Conservation (phyloP, 2,113 vertebrate species). For the Hypocryptadius cinnamomeus region DNA sequence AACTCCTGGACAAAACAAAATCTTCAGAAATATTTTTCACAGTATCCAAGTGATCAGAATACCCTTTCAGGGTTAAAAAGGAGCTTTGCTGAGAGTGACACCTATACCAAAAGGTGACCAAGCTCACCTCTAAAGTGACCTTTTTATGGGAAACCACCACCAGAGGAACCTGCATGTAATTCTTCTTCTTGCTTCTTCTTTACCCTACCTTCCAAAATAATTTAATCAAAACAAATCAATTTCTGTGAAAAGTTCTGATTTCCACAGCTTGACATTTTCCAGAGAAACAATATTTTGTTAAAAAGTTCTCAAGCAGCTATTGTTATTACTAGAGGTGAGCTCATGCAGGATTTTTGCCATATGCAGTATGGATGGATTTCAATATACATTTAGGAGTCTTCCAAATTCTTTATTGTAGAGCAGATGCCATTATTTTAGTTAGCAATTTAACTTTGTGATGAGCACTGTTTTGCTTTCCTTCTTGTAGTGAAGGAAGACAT, state of each 20-base stretch:
- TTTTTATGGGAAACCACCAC: neutral
- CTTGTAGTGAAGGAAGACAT: neutral
- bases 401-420: constrained; percentile 5
- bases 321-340: constrained; percentile 45
- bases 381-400: neutral
- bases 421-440: neutral
- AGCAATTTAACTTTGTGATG: neutral
- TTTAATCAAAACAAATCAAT: neutral
- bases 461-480: neutral
- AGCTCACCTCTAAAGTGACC: neutral
- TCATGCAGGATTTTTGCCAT: constrained; percentile 48
- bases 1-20: neutral
- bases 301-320: neutral
- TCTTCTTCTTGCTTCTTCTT: neutral
- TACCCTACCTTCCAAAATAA: neutral
- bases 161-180: neutral
- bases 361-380: neutral
- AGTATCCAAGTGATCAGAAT: neutral
- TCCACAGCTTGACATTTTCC: neutral
- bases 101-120: neutral
- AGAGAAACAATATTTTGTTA: constrained; percentile 25
- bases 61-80: neutral
- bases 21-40: neutral
- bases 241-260: neutral
- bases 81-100: neutral